These are phyloP conservation scores for Chelon labrosus DNA, from an alignment of 2,797 vertebrate genomes.

Conservation along the genomic window DNA sequence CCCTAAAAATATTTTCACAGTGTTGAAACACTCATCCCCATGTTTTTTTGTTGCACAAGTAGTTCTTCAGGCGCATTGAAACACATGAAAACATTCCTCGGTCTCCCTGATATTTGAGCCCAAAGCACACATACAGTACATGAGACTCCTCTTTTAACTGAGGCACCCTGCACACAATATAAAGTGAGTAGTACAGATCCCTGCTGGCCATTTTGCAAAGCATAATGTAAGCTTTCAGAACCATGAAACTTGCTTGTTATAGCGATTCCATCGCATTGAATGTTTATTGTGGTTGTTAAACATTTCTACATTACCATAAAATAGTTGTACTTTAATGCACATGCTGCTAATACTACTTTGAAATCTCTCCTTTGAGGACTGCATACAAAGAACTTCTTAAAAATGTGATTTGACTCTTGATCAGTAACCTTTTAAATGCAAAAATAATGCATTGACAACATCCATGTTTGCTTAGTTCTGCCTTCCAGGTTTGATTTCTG, in stretches of 20 bases:
- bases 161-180: neutral
- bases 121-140: neutral
- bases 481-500: neutral
- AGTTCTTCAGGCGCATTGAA: neutral
- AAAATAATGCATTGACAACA: neutral
- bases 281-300: neutral
- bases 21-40: too few species aligned
- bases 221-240: neutral
- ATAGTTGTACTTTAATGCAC: neutral
- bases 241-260: slow-evolving; percentile 1
- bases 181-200: neutral
- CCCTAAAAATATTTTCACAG: too few species aligned
- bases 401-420: neutral
- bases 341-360: neutral
- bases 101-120: neutral
- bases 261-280: neutral
- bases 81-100: neutral
- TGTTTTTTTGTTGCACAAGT: neutral
- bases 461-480: slow-evolving; percentile 1
- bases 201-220: neutral
- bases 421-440: neutral
- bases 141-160: neutral
- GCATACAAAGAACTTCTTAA: neutral
- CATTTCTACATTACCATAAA: neutral
- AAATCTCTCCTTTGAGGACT: neutral